Base-by-base conservation (phyloP, 2,113 vertebrate species). In the Dicrurus megarhynchus region DNA sequence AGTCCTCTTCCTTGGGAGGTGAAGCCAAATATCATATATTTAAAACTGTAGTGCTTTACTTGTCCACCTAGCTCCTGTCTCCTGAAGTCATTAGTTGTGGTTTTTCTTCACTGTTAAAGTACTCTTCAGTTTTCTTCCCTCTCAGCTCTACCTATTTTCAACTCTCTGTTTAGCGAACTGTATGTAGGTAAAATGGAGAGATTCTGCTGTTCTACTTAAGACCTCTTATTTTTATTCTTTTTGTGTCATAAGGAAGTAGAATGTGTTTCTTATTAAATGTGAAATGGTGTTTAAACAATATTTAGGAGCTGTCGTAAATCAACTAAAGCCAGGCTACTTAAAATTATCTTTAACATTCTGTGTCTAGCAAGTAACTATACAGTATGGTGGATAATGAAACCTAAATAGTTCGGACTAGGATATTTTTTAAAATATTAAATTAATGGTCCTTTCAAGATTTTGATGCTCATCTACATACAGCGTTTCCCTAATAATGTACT, bases 41-140 rank as follows among this genome's bases (percentile, higher is more conserved):
- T 98, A 97, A 98, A 98, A 96, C 83, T 91, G 96, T 94, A 97
- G 96, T 96, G 94, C 97, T 97, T 96, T 97, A 89, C 97, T 97
- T 98, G 98, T 98, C 97, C 97, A 98, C 97, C 98, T 98, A 98
- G 92, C 97, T 98, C 96, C 97, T 97, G 98, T 98, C 98, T 98
- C 98, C 97, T 98, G 90, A 97, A 98, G 97, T 97, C 97, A 98
- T 98, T 98, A 98, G 95, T 97, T 98, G 98, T 98, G 98, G 98
- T 98, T 98, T 98, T 97, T 97, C 95, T 98, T 98, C 96, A 96
- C 97, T 98, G 97, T 98, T 98, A 97, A 98, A 98, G 97, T 95
- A 98, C 95, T 98, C 97, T 96, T 96, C 91, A 77, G 22, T 86
- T 89, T 86, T 74, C 75, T 93, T 88, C 84, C 92, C 90, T 95